Evolutionary conservation across 1,140 invertebrate species (phyloP), one percentile per base, ranked within the genome.

Genomic region (Papilio helenus): DNA sequence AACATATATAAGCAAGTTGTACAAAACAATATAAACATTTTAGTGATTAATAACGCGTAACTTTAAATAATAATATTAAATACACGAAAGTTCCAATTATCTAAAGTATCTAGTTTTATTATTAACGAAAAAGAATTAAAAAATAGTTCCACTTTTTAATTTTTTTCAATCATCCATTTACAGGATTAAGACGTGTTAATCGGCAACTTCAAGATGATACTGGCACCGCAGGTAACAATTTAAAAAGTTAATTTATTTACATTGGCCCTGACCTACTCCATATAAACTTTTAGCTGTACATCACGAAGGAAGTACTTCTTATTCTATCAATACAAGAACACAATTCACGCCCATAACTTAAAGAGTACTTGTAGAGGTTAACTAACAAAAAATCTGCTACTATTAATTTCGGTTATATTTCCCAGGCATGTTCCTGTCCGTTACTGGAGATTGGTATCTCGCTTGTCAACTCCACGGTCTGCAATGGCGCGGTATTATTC

Each of bases 401-500:
- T 8, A 8, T 39, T 39, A 7, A 39, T 39, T 39, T 39, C 7
- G 0, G 8, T 8, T 4, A 34, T 8, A 39, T 10, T 44, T 10
- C 18, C 9, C 34, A 92, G 94, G 83, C 85, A 46, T 97, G 97
- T 86, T 95, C 96, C 83, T 97, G 97, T 92, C 96, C 97, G 20
- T 93, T 97, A 79, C 95, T 95, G 29, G 94, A 96, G 61, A 95
- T 83, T 23, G 97, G 97, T 3, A 96, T 97, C 3, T 97, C 97
- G 9, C 89, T 97, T 82, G 96, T 96, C 8, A 96, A 96, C 71
- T 97, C 88, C 0, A 82, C 86, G 14, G 49, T 96, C 80, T 98
- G 97, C 89, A 96, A 97, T 46, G 95, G 96, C 39, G 95, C 96
- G 2, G 96, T 97, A 95, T 94, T 97, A 3, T 98, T 97, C 89